Base-by-base conservation (phyloP, 2,888 invertebrate genomes). In the Drepana falcataria region DNA sequence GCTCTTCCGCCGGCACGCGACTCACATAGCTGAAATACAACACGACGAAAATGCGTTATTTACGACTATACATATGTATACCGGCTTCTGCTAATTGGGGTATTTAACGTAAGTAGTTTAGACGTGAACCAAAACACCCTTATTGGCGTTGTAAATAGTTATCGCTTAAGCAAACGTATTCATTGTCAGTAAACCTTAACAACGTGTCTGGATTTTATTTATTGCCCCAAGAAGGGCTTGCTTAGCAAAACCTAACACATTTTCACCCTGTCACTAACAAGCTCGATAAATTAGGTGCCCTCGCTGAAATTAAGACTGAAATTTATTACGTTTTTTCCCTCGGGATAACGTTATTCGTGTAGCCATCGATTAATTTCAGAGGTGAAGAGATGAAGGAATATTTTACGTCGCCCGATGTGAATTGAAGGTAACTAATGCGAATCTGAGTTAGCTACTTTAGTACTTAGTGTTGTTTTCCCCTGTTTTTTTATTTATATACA, bases 301-400 rank as follows among this genome's bases (percentile, higher is more conserved):
- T 54, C 67, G 63, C 65, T 61, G 62, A 72, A 73, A 73, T 69
- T 71, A 59, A 66, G 68, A 71, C 70, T 67, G 65, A 66, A 73
- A 75, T 72, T 73, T 73, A 65, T 64, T 60, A 66, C 60, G 51
- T 71, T 74, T 70, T 65, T 61, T 49, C 58, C 57, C 57, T 55
- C 40, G 57, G 56, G 53, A 63, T 61, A 64, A 64, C 63, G 58
- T 65, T 70, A 73, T 71, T 72, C 70, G 60, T 55, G 55, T 63
- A 68, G 67, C 57, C 59, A 65, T 68, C 71, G 68, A 75, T 75
- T 73, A 75, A 71, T 72, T 44, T 44, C 44, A 44, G 44, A 44
- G 3, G 44, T 44, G 44, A 6, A 9, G 44, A 44, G 7, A 9
- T 1, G 9, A 44, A 44, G 9, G 9, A 44, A 9, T 44, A 9